Conservation (phyloP, 2,113 vertebrate species). For the Oenanthe melanoleuca region DNA sequence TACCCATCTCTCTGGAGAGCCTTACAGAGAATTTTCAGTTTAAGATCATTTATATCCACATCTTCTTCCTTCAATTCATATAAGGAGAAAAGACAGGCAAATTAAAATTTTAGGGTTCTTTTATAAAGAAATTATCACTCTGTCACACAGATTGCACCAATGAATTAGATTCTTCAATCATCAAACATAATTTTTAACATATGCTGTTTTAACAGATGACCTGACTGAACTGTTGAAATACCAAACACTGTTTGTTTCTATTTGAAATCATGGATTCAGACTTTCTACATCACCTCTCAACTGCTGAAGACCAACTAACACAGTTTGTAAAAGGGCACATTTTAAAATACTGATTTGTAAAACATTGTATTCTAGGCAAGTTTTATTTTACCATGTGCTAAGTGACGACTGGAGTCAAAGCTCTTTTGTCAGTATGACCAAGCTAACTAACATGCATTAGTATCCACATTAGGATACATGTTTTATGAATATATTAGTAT, state of each 20-base stretch:
- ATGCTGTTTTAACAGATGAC: not conserved
- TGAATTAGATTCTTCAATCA: not conserved
- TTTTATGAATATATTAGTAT: not conserved
- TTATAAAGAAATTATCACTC: not conserved
- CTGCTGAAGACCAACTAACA: not conserved
- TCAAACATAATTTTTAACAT: not conserved
- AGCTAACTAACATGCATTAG: not conserved
- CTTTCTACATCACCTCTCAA: fast-evolving
- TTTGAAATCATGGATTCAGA: not conserved
- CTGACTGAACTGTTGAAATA: not conserved
- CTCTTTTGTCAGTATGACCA: not conserved
- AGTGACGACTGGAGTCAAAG: not conserved
- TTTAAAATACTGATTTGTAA: not conserved
- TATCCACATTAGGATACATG: not conserved
- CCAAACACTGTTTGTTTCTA: not conserved
- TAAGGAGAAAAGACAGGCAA: not conserved
- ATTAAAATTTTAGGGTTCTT: not conserved
- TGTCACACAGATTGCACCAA: not conserved
- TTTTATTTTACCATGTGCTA: not conserved
- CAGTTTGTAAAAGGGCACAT: not conserved
- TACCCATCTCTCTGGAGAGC: slow-evolving; percentile 90
- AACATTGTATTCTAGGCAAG: not conserved
- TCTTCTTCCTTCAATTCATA: slow-evolving; percentile 72
- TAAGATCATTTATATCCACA: slow-evolving; percentile 83
- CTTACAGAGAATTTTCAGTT: slow-evolving; percentile 90